Evolutionary conservation across 2,888 invertebrate genomes (phyloP).

Genomic region (Ferrisia virgata): DNA sequence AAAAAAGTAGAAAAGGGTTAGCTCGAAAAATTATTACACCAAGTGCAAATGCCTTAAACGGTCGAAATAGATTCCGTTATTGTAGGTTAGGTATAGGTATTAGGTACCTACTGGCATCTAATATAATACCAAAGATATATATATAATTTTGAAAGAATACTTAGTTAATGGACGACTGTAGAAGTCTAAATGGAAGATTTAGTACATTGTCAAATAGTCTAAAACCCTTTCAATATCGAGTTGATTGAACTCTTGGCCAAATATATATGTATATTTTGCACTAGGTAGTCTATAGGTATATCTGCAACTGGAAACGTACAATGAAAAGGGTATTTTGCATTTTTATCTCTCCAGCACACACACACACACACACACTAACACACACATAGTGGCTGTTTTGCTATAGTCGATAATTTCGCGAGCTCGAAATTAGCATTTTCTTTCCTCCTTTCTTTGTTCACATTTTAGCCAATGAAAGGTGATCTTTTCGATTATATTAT

Average conservation of each 20-base stretch:
- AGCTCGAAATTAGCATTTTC: not conserved
- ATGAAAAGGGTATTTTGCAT: constrained; percentile 2
- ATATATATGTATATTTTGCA: too few relatives aligned
- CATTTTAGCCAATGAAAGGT: not conserved
- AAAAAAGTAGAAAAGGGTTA: not conserved
- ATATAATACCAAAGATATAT: too few relatives aligned
- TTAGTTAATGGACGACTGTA: too few relatives aligned
- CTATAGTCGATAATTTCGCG: not conserved
- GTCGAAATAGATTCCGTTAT: not conserved
- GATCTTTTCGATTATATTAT: not conserved
- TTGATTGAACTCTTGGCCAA: not conserved
- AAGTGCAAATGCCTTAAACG: not conserved
- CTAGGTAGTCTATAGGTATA: too few relatives aligned
- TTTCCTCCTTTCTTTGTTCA: not conserved
- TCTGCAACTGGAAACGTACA: not conserved
- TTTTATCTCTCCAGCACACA: not conserved
- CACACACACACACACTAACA: not conserved
- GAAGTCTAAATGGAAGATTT: too few relatives aligned
- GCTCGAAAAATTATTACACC: constrained; percentile 29
- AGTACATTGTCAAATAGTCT: too few relatives aligned
- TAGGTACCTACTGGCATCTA: not conserved
- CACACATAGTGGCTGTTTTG: not conserved
- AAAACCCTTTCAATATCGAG: not conserved
- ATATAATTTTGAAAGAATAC: too few relatives aligned
- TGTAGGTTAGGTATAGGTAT: not conserved